Base-by-base conservation (phyloP, 1,140 invertebrate species). In the Caerostris darwini region DNA sequence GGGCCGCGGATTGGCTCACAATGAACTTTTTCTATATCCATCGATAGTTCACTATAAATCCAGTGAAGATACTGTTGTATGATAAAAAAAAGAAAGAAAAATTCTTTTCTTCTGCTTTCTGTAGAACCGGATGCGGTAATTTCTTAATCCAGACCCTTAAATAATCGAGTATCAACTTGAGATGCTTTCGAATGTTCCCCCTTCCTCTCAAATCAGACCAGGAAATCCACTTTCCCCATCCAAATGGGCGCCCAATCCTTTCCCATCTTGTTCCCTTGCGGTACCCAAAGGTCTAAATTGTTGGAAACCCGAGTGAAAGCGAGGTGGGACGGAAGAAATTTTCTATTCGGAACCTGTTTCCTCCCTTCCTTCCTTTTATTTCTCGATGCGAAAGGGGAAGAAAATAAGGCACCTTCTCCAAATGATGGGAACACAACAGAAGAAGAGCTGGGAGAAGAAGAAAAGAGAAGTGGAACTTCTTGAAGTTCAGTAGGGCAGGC, bases 351-450 rank as follows among this genome's bases (percentile, higher is more conserved):
- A 71, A 53, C 61, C 58, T 17, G 88, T 90, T 90, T 87, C 56
- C 88, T 71, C 53, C 19, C 56, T 69, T n/a, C 34, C 53, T 90
- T 71, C 88, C 58, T 71, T 85, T 85, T 85, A 69, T 69, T 71
- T 71, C 67, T 85, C 64, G 67, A 56, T 69, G n/a, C 34, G 50
- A 34, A 54, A 59, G 50, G 56, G 53, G 56, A 34, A 54, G 82
- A 53, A 57, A 57, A 57, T n/a, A 61, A 57, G 64, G 71, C 64
- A 57, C 64, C 8, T 17, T 71, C 88, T 90, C 67, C 7, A 71
- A 90, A 69, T 90, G 88, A 90, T 90, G 67, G 67, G 88, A 90
- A 71, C 61, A 69, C 67, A 69, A 69, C 88, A 90, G 88, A 69
- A 71, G 88, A 3, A 1, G 12, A 71, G n/a, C 10, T 7, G 56